A percentile compares a stretch with the other conserved stretches of the same genome.
phyloP scores from a whole-genome alignment of 2,888 invertebrate genomes.

The Ochlodes sylvanus region DNA sequence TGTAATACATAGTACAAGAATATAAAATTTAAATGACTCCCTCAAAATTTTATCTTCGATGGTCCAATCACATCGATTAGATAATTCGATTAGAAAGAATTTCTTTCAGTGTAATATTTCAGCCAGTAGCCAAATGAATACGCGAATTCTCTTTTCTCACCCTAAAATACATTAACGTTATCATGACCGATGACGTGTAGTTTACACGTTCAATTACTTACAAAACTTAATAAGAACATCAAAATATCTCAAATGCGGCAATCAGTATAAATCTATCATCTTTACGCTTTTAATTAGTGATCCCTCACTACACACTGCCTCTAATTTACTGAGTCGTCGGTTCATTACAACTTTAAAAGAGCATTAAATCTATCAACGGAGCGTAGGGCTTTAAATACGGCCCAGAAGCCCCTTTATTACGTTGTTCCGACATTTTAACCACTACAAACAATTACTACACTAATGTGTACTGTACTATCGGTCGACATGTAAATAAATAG shows the following conservation, averaged over 20 bases:
- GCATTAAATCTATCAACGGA: slow-evolving; percentile 42
- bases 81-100: no score
- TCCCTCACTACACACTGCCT: not conserved
- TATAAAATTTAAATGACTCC: no score
- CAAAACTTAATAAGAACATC: not conserved
- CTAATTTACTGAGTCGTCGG: slow-evolving; percentile 13
- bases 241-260: not conserved
- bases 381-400: slow-evolving; percentile 17
- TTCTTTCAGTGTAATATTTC: no score
- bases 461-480: not conserved
- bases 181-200: no score
- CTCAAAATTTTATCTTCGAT: no score
- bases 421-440: slow-evolving; percentile 21
- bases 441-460: slow-evolving; percentile 4
- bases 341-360: slow-evolving; percentile 44
- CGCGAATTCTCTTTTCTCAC: no score
- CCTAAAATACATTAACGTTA: no score
- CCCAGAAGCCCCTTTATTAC: not conserved
- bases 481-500: slow-evolving; percentile 26
- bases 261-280: slow-evolving; percentile 23
- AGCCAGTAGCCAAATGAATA: no score
- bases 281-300: slow-evolving; percentile 17
- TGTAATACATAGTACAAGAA: no score
- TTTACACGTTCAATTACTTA: no score
- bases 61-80: no score